phyloP scores from a whole-genome alignment of 2,113 vertebrate species.

The Paramormyrops kingsleyae region DNA sequence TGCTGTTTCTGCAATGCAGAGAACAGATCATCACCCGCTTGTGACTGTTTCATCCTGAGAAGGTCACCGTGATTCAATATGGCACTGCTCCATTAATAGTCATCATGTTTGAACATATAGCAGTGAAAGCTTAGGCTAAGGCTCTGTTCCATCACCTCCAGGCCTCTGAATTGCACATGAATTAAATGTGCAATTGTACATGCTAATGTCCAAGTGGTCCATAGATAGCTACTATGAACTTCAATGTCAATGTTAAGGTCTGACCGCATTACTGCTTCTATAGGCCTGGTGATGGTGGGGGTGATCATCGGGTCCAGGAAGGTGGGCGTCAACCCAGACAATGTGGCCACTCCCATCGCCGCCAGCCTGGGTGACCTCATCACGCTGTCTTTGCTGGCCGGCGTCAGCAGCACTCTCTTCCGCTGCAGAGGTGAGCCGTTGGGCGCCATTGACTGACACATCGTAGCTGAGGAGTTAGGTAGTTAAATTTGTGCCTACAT shows the following conservation, averaged over 20 bases:
- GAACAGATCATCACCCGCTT: background rate
- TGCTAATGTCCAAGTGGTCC: background rate
- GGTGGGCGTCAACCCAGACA: constrained; percentile 88
- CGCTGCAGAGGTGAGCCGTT: constrained; percentile 65
- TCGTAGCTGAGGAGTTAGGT: too few relatives aligned
- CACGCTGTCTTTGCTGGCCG: constrained; percentile 78
- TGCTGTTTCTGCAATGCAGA: background rate
- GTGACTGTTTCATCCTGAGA: background rate
- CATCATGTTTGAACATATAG: background rate
- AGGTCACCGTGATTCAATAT: background rate
- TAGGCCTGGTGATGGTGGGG: constrained; percentile 82
- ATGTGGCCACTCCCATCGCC: constrained; percentile 88
- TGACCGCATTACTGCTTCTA: background rate
- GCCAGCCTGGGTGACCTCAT: constrained; percentile 91
- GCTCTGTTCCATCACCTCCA: background rate
- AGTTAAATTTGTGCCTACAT: background rate
- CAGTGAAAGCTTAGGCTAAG: background rate
- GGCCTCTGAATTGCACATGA: background rate
- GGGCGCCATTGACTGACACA: background rate
- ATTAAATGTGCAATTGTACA: background rate
- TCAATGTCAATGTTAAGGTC: background rate
- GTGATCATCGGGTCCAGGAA: constrained; percentile 78
- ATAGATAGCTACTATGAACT: background rate
- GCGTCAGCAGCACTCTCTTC: constrained; percentile 75
- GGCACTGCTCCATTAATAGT: background rate